These are phyloP conservation scores for Phyllostomus hastatus DNA, from an alignment of 2,113 vertebrate species.

Conservation along the genomic window DNA sequence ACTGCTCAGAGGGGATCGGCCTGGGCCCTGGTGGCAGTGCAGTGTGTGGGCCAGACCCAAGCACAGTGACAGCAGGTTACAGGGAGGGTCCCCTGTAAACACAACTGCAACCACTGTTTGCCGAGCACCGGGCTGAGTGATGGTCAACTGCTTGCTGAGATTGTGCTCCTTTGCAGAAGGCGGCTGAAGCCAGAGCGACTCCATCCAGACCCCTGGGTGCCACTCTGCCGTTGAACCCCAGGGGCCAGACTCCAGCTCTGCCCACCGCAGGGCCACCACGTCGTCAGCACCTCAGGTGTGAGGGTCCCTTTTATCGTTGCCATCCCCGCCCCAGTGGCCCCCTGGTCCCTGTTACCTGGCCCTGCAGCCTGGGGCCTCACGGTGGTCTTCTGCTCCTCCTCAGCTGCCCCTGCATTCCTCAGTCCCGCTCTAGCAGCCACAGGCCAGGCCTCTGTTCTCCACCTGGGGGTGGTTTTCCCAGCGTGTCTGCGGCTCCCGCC, in stretches of 20 bases:
- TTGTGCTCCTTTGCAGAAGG: background rate
- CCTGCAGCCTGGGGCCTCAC: background rate
- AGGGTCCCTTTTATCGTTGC: background rate
- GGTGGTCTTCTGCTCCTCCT: background rate
- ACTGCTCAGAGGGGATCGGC: background rate
- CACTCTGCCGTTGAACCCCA: background rate
- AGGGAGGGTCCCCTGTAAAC: background rate
- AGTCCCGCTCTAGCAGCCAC: too few relatives aligned
- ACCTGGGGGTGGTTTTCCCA: background rate
- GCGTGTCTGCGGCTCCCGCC: rapidly evolving
- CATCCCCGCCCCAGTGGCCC: background rate
- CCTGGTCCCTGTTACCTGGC: background rate
- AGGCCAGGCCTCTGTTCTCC: background rate
- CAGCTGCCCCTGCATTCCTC: rapidly evolving
- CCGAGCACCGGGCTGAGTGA: background rate
- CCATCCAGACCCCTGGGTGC: background rate
- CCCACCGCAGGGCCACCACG: background rate
- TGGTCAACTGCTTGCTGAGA: background rate
- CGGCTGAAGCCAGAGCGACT: background rate
- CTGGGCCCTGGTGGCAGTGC: rapidly evolving
- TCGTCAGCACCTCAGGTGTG: background rate
- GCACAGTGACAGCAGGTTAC: background rate
- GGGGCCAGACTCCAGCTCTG: background rate
- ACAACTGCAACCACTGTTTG: background rate
- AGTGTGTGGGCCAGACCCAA: background rate